phyloP scores from a whole-genome alignment of 2,797 vertebrate species.

The Sebastolobus alascanus region DNA sequence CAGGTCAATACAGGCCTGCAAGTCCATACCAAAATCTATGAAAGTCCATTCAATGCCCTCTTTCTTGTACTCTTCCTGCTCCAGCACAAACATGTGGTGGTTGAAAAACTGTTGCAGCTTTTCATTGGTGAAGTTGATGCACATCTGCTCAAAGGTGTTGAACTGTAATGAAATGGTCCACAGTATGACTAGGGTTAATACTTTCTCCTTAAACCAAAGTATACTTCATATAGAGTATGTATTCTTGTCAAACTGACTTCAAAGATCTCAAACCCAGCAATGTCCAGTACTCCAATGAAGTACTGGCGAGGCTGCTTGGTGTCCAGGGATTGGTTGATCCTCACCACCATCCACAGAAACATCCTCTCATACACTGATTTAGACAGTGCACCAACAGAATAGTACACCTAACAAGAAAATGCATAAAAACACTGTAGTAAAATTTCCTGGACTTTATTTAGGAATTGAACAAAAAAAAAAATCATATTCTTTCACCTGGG shows the following conservation, averaged over 20 bases:
- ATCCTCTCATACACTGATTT: slow-evolving; percentile 91
- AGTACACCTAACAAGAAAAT: slow-evolving; percentile 79
- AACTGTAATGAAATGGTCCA: slow-evolving; percentile 75
- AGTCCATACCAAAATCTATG: slow-evolving; percentile 87
- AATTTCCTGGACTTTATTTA: not conserved
- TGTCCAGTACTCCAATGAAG: slow-evolving; percentile 92
- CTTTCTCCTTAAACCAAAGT: not conserved
- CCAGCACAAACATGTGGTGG: slow-evolving; percentile 90
- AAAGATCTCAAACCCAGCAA: slow-evolving; percentile 93
- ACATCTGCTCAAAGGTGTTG: slow-evolving; percentile 93
- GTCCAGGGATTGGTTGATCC: slow-evolving; percentile 91
- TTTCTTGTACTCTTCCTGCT: slow-evolving; percentile 89
- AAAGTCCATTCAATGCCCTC: slow-evolving; percentile 87
- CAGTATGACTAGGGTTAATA: not conserved
- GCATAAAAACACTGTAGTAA: not conserved
- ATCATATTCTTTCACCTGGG: not conserved
- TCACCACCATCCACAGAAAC: slow-evolving; percentile 93
- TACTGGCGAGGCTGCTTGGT: slow-evolving; percentile 90
- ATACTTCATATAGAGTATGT: not conserved
- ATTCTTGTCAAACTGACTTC: slow-evolving; percentile 79
- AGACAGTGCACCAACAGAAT: slow-evolving; percentile 86
- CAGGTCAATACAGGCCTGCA: slow-evolving; percentile 86
- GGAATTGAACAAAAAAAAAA: not conserved
- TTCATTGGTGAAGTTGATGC: slow-evolving; percentile 94
- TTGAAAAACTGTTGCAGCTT: slow-evolving; percentile 91